phyloP scores from a whole-genome alignment of 2,797 vertebrate species.

The Coreius guichenoti region DNA sequence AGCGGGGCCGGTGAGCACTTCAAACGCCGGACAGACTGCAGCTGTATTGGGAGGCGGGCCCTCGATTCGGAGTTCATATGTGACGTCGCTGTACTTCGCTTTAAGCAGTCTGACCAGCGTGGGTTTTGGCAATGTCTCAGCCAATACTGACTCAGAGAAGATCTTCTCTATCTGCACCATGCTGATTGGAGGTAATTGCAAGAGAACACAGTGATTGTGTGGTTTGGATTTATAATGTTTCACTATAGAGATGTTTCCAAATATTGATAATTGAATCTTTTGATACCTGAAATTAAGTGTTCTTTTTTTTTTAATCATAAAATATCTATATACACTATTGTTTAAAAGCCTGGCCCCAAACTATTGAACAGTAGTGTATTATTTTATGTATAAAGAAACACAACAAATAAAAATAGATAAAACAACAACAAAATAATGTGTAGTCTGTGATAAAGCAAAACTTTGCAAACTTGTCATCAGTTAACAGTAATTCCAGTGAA shows the following conservation, averaged over 20 bases:
- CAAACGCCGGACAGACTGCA: constrained; percentile 42
- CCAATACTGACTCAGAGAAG: constrained; percentile 96
- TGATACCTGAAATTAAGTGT: not conserved
- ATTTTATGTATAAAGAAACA: not conserved
- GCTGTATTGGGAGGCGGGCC: constrained; percentile 76
- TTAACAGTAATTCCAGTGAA: not conserved
- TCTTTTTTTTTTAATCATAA: not conserved
- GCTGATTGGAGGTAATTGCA: constrained; percentile 89
- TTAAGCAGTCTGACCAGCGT: constrained; percentile 98
- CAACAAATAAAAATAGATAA: no score
- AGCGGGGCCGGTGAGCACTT: constrained; percentile 45
- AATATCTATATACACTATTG: not conserved
- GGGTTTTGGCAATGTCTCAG: constrained; percentile 96
- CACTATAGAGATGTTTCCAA: not conserved
- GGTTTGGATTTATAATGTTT: not conserved
- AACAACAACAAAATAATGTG: no score
- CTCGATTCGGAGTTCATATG: constrained; percentile 91
- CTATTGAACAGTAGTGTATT: not conserved
- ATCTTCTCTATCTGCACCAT: constrained; percentile 99
- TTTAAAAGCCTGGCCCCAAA: not conserved
- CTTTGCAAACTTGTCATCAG: not conserved
- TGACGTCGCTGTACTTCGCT: constrained; percentile 96
- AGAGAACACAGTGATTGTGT: not conserved
- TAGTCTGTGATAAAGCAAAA: not conserved
- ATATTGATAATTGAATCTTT: not conserved